Evolutionary conservation across 2,888 invertebrate species (phyloP).

Genomic region (Tipula unca): DNA sequence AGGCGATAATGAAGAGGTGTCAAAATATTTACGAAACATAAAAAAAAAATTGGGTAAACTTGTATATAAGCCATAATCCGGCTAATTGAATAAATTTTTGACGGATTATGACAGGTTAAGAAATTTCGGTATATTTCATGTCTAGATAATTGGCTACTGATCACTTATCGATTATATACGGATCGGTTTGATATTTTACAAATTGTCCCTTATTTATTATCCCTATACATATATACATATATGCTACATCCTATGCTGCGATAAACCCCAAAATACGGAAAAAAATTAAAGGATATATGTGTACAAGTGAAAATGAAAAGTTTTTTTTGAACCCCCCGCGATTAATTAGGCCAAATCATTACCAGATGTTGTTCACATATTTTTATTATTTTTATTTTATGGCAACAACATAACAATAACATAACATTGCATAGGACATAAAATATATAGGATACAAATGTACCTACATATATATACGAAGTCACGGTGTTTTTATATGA

Average conservation of each 20-base stretch:
- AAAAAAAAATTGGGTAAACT: neutral
- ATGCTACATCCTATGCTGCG: neutral
- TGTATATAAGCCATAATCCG: neutral
- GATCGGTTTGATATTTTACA: neutral
- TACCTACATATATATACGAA: neutral
- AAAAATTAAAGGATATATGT: neutral
- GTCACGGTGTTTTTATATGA: neutral
- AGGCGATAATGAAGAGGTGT: conserved; percentile 2
- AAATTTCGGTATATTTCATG: neutral
- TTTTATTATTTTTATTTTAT: neutral
- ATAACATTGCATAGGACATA: neutral
- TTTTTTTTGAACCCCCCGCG: conserved; percentile 26
- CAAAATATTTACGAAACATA: neutral
- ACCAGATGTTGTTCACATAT: conserved; percentile 38
- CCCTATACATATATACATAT: neutral
- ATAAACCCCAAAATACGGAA: neutral
- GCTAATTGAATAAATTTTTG: neutral
- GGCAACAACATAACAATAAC: neutral
- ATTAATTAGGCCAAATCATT: conserved; percentile 46
- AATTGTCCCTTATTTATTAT: neutral
- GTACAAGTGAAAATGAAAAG: neutral
- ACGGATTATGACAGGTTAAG: neutral
- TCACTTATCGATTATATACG: neutral
- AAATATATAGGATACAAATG: neutral
- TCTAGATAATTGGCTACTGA: neutral